Percentiles rank a stretch among this genome's conserved stretches.
These are phyloP conservation scores for Vanacampus margaritifer DNA, from an alignment of 2,113 vertebrate species.

Conservation along the genomic window DNA sequence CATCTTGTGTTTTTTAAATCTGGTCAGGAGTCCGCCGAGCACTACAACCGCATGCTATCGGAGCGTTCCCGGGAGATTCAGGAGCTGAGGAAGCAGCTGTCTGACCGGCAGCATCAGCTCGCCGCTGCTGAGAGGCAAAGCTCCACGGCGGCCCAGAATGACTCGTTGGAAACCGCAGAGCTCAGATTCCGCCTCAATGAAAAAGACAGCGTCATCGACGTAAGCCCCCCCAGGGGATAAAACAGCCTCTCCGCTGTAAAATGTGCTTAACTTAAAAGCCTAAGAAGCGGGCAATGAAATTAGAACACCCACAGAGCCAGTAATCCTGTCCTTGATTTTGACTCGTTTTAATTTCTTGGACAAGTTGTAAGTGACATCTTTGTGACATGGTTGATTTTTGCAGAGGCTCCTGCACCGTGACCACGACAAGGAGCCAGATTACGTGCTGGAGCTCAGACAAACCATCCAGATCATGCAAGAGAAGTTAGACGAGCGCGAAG, in stretches of 20 bases:
- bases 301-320: neutral
- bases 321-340: slow-evolving; percentile 6
- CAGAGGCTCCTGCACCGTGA: slow-evolving; percentile 72
- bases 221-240: slow-evolving; percentile 54
- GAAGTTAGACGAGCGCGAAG: slow-evolving; percentile 66
- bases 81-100: slow-evolving; percentile 67
- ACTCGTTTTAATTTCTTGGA: neutral
- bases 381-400: slow-evolving; percentile 11
- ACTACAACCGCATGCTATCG: slow-evolving; percentile 67
- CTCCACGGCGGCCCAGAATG: slow-evolving; percentile 58
- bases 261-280: slow-evolving; percentile 11
- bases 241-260: slow-evolving; percentile 17
- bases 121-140: slow-evolving; percentile 56
- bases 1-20: slow-evolving; percentile 4
- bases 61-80: slow-evolving; percentile 68
- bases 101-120: slow-evolving; percentile 64
- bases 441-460: slow-evolving; percentile 70
- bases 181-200: slow-evolving; percentile 64
- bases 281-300: slow-evolving; percentile 13
- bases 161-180: slow-evolving; percentile 58
- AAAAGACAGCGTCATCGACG: slow-evolving; percentile 73
- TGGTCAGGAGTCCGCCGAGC: slow-evolving; percentile 69
- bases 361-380: neutral
- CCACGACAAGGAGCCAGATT: slow-evolving; percentile 47
- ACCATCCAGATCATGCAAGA: slow-evolving; percentile 75